Percentiles rank a stretch among this genome's conserved stretches.
Conservation (phyloP, 2,797 vertebrate species). For the Rhinogobio ventralis region DNA sequence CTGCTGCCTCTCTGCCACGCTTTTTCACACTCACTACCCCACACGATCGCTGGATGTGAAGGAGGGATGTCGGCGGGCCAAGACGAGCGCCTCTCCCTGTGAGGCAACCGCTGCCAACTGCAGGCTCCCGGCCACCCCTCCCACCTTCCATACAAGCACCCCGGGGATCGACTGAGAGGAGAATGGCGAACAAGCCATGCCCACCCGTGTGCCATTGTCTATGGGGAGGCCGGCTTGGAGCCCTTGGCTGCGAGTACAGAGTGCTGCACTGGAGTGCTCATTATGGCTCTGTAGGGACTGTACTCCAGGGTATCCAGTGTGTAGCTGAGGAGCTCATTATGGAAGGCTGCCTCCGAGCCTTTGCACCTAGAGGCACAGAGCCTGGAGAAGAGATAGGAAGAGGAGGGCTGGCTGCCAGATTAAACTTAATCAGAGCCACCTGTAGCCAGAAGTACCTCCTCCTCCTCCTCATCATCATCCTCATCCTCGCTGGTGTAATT, state of each 20-base stretch:
- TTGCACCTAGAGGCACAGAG: constrained; percentile 63
- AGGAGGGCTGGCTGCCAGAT: constrained; percentile 79
- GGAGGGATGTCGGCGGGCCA: constrained; percentile 54
- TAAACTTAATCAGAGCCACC: constrained; percentile 84
- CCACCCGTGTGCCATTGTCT: constrained; percentile 73
- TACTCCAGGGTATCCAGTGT: constrained; percentile 77
- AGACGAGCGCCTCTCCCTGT: constrained; percentile 60
- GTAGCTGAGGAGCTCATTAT: constrained; percentile 83
- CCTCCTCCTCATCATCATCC: constrained; percentile 52
- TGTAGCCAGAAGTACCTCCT: constrained; percentile 74
- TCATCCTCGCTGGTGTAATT: constrained; percentile 73
- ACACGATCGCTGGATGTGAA: constrained; percentile 63
- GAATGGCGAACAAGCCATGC: constrained; percentile 68
- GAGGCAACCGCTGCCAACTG: constrained; percentile 72
- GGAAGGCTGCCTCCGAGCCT: constrained; percentile 69
- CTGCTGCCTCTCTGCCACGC: constrained; percentile 20
- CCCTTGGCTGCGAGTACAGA: constrained; percentile 73
- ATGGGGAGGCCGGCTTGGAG: constrained; percentile 67
- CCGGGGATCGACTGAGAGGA: constrained; percentile 66
- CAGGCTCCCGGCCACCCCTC: constrained; percentile 71
- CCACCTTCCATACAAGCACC: constrained; percentile 65
- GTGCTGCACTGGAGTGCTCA: constrained; percentile 82
- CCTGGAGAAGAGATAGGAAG: constrained; percentile 66
- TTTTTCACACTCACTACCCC: constrained; percentile 53
- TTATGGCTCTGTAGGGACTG: constrained; percentile 81